phyloP scores from a whole-genome alignment of 2,797 vertebrate genomes.

The Pachyuromys duprasi region DNA sequence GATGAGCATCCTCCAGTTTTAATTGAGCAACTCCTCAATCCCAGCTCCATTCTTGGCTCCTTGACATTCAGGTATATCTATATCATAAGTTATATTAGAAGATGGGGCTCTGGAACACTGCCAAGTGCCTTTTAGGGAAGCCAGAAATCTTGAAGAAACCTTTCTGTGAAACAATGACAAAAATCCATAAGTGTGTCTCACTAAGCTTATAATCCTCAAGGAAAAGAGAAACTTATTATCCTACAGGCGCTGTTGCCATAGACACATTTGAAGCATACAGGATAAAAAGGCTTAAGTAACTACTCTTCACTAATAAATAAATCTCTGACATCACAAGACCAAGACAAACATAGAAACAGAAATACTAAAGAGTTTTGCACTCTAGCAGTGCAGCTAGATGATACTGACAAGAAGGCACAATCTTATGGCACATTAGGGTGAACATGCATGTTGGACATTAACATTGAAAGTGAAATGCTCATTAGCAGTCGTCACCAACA shows the following conservation, averaged over 20 bases:
- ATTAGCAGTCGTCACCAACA: neutral
- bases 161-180: neutral
- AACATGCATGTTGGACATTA: neutral
- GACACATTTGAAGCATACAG: neutral
- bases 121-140: neutral
- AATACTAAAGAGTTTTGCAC: neutral
- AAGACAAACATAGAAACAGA: conserved; percentile 8
- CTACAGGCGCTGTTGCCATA: neutral
- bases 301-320: conserved; percentile 1
- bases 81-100: neutral
- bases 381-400: neutral
- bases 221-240: neutral
- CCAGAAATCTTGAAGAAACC: neutral
- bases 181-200: neutral
- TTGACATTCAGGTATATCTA: neutral
- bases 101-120: rapidly evolving
- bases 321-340: neutral
- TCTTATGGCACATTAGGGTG: neutral
- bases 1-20: neutral
- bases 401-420: neutral
- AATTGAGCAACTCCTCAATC: neutral
- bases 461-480: neutral
- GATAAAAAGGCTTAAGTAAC: conserved; percentile 1
- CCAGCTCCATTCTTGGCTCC: neutral
- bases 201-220: neutral